Evolutionary conservation across 2,797 vertebrate genomes (phyloP).

Genomic region (Paramormyrops hopkinsi): DNA sequence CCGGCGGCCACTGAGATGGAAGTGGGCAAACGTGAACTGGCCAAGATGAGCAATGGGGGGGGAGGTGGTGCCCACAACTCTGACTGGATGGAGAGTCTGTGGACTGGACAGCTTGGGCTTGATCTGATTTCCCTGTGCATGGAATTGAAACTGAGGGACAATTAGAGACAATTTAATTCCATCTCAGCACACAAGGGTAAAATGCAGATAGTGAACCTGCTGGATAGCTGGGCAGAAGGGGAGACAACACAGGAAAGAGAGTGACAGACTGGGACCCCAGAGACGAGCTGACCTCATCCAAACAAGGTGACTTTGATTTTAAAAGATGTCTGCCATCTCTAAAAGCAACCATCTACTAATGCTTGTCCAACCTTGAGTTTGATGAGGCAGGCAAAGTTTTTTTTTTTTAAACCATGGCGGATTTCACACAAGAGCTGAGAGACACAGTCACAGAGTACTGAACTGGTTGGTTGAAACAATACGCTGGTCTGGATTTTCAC

Average conservation of each 20-base stretch:
- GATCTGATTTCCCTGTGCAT: constrained; percentile 36
- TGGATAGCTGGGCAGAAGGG: not conserved
- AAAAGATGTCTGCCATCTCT: constrained; percentile 15
- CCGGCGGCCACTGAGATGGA: constrained; percentile 16
- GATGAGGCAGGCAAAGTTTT: not conserved
- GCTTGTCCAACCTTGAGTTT: not conserved
- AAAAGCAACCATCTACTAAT: constrained; percentile 20
- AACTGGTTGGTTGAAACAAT: not conserved
- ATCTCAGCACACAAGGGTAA: not conserved
- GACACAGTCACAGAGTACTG: not conserved
- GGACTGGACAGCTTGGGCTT: not conserved
- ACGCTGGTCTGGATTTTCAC: not conserved
- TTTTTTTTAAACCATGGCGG: not conserved
- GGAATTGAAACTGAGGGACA: constrained; percentile 26
- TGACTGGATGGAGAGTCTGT: not conserved
- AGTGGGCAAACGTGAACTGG: constrained; percentile 28
- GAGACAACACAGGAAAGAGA: not conserved
- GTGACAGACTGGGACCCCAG: not conserved
- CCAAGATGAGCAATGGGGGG: constrained; percentile 16
- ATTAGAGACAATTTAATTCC: not conserved
- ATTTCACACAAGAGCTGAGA: not conserved
- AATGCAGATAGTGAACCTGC: not conserved
- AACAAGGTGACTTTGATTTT: constrained; percentile 16
- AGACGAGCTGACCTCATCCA: not conserved
- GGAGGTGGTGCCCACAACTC: not conserved